Evolutionary conservation across 2,113 vertebrate species (phyloP).

Genomic region (Alaudala cheleensis): DNA sequence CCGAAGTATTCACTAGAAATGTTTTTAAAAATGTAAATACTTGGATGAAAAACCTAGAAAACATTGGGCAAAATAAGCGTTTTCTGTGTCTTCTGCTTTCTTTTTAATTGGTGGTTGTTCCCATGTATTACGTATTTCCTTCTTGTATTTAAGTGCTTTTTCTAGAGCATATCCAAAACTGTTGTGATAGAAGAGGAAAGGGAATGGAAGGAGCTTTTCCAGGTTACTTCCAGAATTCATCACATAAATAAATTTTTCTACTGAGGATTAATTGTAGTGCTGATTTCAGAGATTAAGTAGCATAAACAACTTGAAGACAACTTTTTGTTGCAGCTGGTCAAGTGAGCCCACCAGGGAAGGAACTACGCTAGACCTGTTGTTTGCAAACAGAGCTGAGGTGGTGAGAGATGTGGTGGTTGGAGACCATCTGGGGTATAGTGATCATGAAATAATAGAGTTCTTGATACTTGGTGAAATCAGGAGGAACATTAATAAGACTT

Average conservation of each 20-base stretch:
- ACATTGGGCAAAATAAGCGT: neutral
- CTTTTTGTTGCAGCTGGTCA: neutral
- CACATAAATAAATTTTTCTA: neutral
- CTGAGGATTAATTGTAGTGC: neutral
- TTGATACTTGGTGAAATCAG: neutral
- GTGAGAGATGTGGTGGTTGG: neutral
- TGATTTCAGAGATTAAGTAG: neutral
- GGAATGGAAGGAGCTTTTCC: neutral
- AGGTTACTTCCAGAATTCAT: neutral
- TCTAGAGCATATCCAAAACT: neutral
- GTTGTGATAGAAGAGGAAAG: neutral
- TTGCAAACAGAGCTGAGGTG: neutral
- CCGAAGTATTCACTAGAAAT: neutral
- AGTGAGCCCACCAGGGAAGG: neutral
- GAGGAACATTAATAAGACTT: neutral
- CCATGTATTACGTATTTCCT: fast-evolving
- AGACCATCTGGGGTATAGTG: neutral
- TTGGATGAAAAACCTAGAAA: neutral
- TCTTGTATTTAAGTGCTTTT: neutral
- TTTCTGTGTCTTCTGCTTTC: neutral
- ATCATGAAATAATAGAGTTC: neutral
- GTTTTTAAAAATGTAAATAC: neutral
- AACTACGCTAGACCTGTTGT: neutral
- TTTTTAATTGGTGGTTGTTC: neutral
- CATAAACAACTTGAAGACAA: neutral